Percentiles rank a stretch among this genome's conserved stretches.
Conservation (phyloP, 1,140 invertebrate genomes). For the Ephestia elutella region DNA sequence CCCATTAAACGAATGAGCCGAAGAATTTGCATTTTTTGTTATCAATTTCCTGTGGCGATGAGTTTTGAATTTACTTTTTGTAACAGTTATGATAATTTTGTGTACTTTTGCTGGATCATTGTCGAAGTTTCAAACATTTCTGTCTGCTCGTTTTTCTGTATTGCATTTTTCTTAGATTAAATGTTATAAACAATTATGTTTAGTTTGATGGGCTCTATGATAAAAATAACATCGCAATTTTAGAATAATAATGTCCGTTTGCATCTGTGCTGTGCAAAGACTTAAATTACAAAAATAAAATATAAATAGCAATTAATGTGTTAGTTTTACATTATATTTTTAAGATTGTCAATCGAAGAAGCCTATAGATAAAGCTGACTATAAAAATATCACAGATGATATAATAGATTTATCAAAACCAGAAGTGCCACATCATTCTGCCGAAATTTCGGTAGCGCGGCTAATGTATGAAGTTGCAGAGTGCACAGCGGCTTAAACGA, state of each 20-base stretch:
- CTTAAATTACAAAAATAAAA: no score
- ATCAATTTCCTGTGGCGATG: slow-evolving; percentile 4
- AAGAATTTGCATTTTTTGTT: not conserved
- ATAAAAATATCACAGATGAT: not conserved
- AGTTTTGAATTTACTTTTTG: slow-evolving; percentile 4
- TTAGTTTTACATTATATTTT: no score
- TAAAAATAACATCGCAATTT: no score
- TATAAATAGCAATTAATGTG: no score
- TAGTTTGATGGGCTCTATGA: no score
- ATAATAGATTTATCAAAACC: not conserved
- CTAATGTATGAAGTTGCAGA: slow-evolving; percentile 8
- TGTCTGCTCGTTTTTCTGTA: not conserved
- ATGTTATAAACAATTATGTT: no score
- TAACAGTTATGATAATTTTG: not conserved
- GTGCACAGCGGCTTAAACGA: slow-evolving; percentile 27
- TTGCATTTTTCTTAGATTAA: not conserved
- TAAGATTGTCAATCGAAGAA: no score
- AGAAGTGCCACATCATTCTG: not conserved
- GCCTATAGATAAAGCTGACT: not conserved
- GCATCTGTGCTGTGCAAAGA: no score
- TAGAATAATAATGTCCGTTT: no score
- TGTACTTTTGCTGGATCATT: not conserved
- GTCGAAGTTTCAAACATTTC: not conserved
- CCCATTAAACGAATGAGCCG: slow-evolving; percentile 1
- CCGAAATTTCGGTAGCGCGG: not conserved